A percentile compares a stretch with the other conserved stretches of the same genome.
Conservation (phyloP, 2,797 vertebrate genomes). For the Peromyscus aztecus region DNA sequence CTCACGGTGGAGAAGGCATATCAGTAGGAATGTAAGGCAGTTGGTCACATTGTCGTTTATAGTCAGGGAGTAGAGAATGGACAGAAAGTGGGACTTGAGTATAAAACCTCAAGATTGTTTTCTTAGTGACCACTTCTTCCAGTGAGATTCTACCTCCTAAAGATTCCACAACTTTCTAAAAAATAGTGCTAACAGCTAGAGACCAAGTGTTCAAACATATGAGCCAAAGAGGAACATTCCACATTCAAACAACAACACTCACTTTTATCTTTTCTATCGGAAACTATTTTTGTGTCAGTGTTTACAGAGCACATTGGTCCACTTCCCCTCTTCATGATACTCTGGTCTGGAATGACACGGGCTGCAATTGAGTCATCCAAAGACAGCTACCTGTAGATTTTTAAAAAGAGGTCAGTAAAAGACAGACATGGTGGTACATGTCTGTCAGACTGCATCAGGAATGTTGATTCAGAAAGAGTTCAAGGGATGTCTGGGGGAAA, state of each 20-base stretch:
- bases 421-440: no score
- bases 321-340: not conserved
- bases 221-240: not conserved
- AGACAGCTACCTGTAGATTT: not conserved
- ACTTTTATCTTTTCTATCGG: slow-evolving; percentile 4
- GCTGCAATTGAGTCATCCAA: not conserved
- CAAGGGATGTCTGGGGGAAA: no score
- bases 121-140: not conserved
- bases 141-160: not conserved
- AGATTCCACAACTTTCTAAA: not conserved
- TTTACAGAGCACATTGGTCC: not conserved
- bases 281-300: slow-evolving; percentile 33
- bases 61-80: not conserved
- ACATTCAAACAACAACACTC: not conserved
- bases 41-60: not conserved
- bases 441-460: not conserved
- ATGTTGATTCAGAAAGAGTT: not conserved
- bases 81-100: not conserved
- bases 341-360: not conserved
- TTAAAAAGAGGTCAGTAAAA: not conserved
- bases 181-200: not conserved
- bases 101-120: not conserved
- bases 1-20: not conserved
- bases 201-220: not conserved
- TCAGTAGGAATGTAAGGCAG: no score